Conservation (phyloP, 2,888 invertebrate genomes). For the Enchytraeus crypticus region DNA sequence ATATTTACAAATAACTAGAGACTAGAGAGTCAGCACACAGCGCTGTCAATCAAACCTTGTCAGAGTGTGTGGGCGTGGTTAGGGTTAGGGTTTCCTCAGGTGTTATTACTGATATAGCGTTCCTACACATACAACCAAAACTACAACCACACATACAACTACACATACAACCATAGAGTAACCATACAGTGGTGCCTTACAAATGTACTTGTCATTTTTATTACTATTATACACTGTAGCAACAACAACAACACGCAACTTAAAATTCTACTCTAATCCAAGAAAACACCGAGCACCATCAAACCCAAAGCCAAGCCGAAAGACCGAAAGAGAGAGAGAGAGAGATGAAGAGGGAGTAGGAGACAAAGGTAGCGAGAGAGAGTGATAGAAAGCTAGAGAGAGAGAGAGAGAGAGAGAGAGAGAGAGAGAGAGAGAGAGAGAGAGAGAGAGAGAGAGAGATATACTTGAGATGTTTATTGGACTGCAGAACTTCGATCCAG, state of each 20-base stretch:
- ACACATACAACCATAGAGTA: background rate
- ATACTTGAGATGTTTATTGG: slow-evolving; percentile 57
- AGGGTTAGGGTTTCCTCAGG: slow-evolving; percentile 71
- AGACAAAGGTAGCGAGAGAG: too few relatives aligned
- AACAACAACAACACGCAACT: background rate
- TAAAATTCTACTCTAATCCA: background rate
- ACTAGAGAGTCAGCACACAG: too few relatives aligned
- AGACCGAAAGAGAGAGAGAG: too few relatives aligned
- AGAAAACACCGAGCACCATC: too few relatives aligned
- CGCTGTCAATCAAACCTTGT: slow-evolving; percentile 15
- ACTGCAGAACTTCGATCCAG: slow-evolving; percentile 70
- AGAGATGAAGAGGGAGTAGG: too few relatives aligned
- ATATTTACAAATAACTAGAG: too few relatives aligned
- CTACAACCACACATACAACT: background rate
- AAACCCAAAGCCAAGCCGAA: too few relatives aligned
- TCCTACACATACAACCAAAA: slow-evolving; percentile 30
- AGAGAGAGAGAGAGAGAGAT: slow-evolving; percentile 12
- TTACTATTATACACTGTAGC: background rate
- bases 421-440: too few relatives aligned
- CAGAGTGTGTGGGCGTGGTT: slow-evolving; percentile 59
- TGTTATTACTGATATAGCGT: slow-evolving; percentile 55
- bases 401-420: too few relatives aligned
- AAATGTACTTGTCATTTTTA: background rate
- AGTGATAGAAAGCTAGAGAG: too few relatives aligned
- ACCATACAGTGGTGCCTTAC: background rate